Evolutionary conservation across 2,113 vertebrate genomes (phyloP).

Genomic region (Ictidomys tridecemlineatus): DNA sequence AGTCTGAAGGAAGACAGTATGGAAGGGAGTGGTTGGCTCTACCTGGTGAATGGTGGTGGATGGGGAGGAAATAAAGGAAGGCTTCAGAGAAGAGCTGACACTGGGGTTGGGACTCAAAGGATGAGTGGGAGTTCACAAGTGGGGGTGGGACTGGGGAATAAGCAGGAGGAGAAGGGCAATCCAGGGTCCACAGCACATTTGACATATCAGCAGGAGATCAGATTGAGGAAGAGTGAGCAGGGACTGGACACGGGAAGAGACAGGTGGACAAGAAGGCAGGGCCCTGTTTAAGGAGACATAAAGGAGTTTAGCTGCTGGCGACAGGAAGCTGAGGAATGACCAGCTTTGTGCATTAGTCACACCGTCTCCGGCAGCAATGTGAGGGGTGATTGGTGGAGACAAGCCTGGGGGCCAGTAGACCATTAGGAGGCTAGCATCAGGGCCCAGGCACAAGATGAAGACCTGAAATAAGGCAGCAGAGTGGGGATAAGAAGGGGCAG

Average conservation of each 20-base stretch:
- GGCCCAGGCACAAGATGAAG: background rate
- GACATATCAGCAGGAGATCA: too few relatives aligned
- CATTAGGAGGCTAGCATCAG: background rate
- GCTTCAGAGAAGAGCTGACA: background rate
- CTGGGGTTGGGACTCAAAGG: background rate
- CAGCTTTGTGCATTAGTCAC: background rate
- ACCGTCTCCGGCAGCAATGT: background rate
- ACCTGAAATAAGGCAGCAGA: background rate
- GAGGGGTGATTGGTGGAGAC: background rate
- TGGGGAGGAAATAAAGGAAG: background rate
- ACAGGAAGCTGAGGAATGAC: background rate
- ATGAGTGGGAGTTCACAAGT: background rate
- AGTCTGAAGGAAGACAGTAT: background rate
- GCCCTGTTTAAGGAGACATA: background rate
- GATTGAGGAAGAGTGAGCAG: background rate
- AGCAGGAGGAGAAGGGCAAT: background rate
- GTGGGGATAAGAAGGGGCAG: background rate
- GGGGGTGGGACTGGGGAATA: background rate
- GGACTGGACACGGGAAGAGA: background rate
- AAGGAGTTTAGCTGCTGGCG: background rate
- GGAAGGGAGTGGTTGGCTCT: background rate
- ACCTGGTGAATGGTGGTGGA: background rate
- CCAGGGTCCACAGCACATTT: background rate
- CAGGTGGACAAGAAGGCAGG: background rate
- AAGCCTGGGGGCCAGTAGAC: background rate